These are phyloP conservation scores for Lasioglossum zephyrum DNA, from an alignment of 2,888 invertebrate genomes.

Conservation along the genomic window DNA sequence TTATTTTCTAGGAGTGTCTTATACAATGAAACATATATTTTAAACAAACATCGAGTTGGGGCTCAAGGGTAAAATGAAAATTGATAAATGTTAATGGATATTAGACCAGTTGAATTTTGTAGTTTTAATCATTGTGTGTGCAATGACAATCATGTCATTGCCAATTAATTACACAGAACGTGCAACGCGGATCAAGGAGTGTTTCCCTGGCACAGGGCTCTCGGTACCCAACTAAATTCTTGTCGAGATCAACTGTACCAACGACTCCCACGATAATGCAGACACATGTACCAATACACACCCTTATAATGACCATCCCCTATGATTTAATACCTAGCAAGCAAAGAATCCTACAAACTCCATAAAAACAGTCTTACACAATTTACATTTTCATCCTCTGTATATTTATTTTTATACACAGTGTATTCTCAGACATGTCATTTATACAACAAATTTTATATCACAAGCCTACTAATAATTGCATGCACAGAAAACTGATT, in stretches of 20 bases:
- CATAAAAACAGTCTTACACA: too few species aligned
- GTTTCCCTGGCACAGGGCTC: background rate
- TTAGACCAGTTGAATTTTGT: background rate
- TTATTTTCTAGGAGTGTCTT: background rate
- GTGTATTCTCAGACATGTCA: too few species aligned
- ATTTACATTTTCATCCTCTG: too few species aligned
- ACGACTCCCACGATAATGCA: constrained; percentile 73
- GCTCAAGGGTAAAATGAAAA: too few species aligned
- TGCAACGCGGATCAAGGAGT: background rate
- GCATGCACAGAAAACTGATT: too few species aligned
- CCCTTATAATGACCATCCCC: background rate
- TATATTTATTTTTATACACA: too few species aligned
- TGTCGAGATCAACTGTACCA: constrained; percentile 36
- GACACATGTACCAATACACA: background rate
- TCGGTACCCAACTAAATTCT: background rate
- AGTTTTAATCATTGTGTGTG: too few species aligned
- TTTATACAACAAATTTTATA: too few species aligned
- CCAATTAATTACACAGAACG: background rate
- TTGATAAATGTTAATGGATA: background rate
- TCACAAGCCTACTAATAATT: too few species aligned
- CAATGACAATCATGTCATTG: too few species aligned
- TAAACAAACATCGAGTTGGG: too few species aligned
- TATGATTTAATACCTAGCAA: too few species aligned
- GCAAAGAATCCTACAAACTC: background rate
- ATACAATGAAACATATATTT: background rate